Percentiles rank a stretch among this genome's conserved stretches.
Conservation (phyloP, 1,140 invertebrate species). For the Dendrolimus kikuchii region DNA sequence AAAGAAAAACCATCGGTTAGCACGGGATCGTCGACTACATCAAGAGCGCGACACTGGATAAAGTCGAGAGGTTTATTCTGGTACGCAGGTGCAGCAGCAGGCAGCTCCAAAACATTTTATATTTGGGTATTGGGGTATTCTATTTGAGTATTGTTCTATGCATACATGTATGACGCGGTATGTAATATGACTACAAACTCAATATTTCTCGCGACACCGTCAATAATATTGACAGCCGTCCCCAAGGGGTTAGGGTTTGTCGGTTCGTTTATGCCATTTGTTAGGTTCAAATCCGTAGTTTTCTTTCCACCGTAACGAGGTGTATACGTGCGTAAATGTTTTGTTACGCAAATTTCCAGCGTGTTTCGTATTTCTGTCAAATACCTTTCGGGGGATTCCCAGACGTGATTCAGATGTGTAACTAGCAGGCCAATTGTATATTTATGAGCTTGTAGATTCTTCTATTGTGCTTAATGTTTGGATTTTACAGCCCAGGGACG, state of each 20-base stretch:
- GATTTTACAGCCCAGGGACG: no score
- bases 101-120: no score
- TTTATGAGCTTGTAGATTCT: slow-evolving; percentile 47
- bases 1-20: no score
- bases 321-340: slow-evolving; percentile 55
- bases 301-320: slow-evolving; percentile 53
- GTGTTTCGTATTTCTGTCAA: slow-evolving; percentile 37
- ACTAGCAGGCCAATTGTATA: slow-evolving; percentile 64
- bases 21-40: no score
- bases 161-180: no score
- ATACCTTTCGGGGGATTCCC: slow-evolving; percentile 43
- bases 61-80: no score
- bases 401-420: slow-evolving; percentile 57
- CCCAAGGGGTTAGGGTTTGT: slow-evolving; percentile 41
- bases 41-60: no score
- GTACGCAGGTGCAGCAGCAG: no score
- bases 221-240: slow-evolving; percentile 40
- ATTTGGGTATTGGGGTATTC: no score
- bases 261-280: slow-evolving; percentile 59
- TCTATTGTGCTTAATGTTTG: no score
- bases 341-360: slow-evolving; percentile 18
- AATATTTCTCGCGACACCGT: not conserved
- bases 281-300: slow-evolving; percentile 59
- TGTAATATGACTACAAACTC: no score
- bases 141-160: no score